A percentile compares a stretch with the other conserved stretches of the same genome.
Conservation (phyloP, 2,888 invertebrate species). For the Eupeodes luniger region DNA sequence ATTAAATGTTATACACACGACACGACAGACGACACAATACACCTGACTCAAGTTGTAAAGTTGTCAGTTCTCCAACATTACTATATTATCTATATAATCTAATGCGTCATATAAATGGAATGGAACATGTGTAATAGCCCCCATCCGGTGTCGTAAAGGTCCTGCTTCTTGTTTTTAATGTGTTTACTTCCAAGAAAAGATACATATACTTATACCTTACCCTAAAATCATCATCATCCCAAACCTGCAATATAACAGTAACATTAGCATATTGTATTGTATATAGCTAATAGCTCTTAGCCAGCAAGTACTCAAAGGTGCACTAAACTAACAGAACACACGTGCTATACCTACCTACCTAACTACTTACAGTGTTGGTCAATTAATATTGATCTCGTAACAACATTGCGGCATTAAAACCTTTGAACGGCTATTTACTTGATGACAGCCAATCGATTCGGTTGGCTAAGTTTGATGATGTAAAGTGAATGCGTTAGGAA, state of each 20-base stretch:
- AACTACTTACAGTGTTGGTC: slow-evolving; percentile 2
- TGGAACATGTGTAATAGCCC: slow-evolving; percentile 48
- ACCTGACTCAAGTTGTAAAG: neutral
- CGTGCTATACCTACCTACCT: neutral
- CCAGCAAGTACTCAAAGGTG: neutral
- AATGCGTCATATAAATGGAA: slow-evolving; percentile 28
- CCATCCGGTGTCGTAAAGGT: slow-evolving; percentile 22
- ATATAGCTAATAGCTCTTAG: slow-evolving; percentile 3
- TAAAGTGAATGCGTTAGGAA: neutral
- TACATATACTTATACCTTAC: too few species aligned
- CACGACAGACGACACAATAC: neutral
- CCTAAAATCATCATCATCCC: neutral
- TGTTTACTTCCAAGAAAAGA: slow-evolving; percentile 23
- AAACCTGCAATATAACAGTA: neutral
- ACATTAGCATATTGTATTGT: neutral
- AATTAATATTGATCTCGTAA: slow-evolving; percentile 65
- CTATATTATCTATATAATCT: neutral
- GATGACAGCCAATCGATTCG: slow-evolving; percentile 25
- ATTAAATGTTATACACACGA: slow-evolving; percentile 16
- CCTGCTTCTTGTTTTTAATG: slow-evolving; percentile 19
- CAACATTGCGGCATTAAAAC: slow-evolving; percentile 13
- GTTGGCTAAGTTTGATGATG: slow-evolving; percentile 3
- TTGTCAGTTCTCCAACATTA: neutral
- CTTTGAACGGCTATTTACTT: slow-evolving; percentile 50
- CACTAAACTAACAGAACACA: neutral